These are phyloP conservation scores for Cecidostiba fungosa DNA, from an alignment of 2,888 invertebrate species.

Conservation along the genomic window DNA sequence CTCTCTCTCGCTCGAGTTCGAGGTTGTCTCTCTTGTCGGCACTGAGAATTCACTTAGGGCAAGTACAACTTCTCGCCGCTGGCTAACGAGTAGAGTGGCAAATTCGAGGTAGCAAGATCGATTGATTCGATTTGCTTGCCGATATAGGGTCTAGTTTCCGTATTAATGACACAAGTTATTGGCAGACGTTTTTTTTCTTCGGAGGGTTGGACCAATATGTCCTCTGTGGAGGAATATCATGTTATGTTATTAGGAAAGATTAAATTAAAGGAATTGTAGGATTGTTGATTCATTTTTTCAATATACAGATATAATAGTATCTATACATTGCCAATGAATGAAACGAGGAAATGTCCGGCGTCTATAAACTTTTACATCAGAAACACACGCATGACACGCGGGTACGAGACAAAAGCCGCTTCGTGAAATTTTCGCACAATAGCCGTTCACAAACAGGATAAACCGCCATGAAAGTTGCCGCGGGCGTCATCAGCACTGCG, in stretches of 20 bases:
- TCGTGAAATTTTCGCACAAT: conserved; percentile 1
- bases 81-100: conserved; percentile 15
- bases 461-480: not conserved
- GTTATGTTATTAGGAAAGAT: no score
- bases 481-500: not conserved
- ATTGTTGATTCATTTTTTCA: no score
- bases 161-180: conserved; percentile 14
- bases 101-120: not conserved
- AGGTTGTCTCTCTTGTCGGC: not conserved
- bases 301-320: no score
- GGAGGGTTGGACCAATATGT: no score
- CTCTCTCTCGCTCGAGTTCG: not conserved
- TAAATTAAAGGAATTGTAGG: no score
- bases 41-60: conserved; percentile 6
- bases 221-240: no score
- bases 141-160: not conserved
- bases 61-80: not conserved
- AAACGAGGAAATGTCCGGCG: not conserved
- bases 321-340: no score
- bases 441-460: not conserved
- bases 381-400: not conserved
- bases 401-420: not conserved
- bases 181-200: not conserved
- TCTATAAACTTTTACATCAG: not conserved
- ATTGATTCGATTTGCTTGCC: conserved; percentile 23